Evolutionary conservation across 35 echinoderm and acorn worm genomes (phyloP).

Genomic region (Holothuria glaberrima): DNA sequence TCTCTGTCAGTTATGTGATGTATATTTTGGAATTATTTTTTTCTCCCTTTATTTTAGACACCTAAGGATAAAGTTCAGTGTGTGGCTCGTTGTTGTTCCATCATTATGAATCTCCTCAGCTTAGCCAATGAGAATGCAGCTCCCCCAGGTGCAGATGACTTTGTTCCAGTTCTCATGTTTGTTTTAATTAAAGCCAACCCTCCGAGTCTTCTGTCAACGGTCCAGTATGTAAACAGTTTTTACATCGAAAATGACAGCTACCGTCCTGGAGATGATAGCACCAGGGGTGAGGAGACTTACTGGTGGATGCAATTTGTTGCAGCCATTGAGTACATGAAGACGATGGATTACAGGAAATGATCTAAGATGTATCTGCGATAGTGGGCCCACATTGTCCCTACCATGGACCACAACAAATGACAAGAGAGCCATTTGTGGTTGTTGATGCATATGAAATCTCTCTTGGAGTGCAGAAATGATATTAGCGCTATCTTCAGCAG

Average conservation of each 20-base stretch:
- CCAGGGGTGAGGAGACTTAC: slow-evolving; percentile 84
- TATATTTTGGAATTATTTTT: background rate
- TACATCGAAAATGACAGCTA: slow-evolving; percentile 75
- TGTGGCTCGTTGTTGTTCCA: slow-evolving; percentile 83
- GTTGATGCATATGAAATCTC: too few relatives aligned
- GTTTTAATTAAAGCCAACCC: slow-evolving; percentile 99
- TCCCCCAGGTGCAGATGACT: slow-evolving; percentile 89
- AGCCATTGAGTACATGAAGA: slow-evolving; percentile 94
- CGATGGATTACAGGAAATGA: slow-evolving; percentile 92
- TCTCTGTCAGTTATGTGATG: too few relatives aligned
- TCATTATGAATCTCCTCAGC: slow-evolving; percentile 94
- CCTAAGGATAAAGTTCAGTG: slow-evolving; percentile 96
- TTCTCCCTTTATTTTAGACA: slow-evolving; percentile 63
- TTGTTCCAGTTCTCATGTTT: slow-evolving; percentile 90
- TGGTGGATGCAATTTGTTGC: slow-evolving; percentile 99
- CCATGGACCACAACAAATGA: background rate
- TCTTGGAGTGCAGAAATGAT: too few relatives aligned
- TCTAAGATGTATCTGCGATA: background rate
- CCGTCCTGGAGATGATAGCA: slow-evolving; percentile 51
- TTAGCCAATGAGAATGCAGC: slow-evolving; percentile 79
- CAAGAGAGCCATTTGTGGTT: too few relatives aligned
- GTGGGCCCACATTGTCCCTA: background rate
- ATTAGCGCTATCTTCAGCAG: too few relatives aligned
- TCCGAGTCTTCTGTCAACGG: slow-evolving; percentile 88
- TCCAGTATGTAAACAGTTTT: slow-evolving; percentile 99